These are phyloP conservation scores for Vanacampus margaritifer DNA, from an alignment of 2,113 vertebrate genomes.

Conservation along the genomic window DNA sequence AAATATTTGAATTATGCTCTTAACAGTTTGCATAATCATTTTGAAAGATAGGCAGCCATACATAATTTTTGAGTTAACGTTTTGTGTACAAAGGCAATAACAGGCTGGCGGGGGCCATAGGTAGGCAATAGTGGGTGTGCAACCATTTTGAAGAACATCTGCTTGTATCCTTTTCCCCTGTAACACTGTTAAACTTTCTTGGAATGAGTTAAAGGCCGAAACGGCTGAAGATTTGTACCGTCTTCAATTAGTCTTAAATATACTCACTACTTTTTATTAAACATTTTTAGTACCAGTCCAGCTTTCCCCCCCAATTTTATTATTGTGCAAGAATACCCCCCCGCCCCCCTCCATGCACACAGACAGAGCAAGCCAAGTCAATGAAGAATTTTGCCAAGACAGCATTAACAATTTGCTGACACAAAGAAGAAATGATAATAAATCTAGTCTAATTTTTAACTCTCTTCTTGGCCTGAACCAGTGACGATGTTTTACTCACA, in stretches of 20 bases:
- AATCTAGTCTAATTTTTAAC: constrained; percentile 49
- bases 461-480: constrained; percentile 61
- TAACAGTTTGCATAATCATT: too few relatives aligned
- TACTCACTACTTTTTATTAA: neutral
- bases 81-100: too few relatives aligned
- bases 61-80: too few relatives aligned
- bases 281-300: neutral
- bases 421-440: constrained; percentile 57
- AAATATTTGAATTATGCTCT: too few relatives aligned
- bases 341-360: neutral
- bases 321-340: neutral
- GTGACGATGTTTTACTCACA: constrained; percentile 49
- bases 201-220: neutral
- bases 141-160: too few relatives aligned
- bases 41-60: too few relatives aligned
- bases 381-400: constrained; percentile 39
- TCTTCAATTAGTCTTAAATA: neutral
- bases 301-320: neutral
- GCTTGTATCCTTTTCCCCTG: too few relatives aligned
- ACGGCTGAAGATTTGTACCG: neutral
- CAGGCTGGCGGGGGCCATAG: too few relatives aligned
- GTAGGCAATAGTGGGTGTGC: too few relatives aligned
- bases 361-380: constrained; percentile 6
- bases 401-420: constrained; percentile 45
- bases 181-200: too few relatives aligned